phyloP scores from a whole-genome alignment of 2,797 vertebrate genomes.

The Cephalopachus bancanus region DNA sequence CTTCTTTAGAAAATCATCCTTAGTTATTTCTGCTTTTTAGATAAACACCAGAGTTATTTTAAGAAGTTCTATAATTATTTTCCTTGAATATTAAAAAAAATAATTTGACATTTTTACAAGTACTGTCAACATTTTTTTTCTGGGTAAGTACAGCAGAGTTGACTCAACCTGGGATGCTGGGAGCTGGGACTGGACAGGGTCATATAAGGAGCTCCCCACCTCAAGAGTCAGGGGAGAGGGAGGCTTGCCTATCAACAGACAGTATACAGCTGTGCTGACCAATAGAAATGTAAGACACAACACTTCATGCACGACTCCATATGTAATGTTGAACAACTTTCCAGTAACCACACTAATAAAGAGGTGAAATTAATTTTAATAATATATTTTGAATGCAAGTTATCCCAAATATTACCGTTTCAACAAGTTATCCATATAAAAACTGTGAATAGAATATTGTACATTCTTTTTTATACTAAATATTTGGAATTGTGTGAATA shows the following conservation, averaged over 20 bases:
- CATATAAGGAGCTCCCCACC: accelerated
- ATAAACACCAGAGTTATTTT: background rate
- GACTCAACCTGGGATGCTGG: background rate
- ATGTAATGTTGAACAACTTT: background rate
- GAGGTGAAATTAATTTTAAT: background rate
- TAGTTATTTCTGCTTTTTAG: background rate
- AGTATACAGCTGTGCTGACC: background rate
- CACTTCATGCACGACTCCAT: background rate
- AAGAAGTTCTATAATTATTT: background rate
- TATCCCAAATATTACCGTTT: background rate
- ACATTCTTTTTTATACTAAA: background rate
- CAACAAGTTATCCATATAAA: background rate
- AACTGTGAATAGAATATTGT: background rate
- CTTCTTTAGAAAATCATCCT: background rate
- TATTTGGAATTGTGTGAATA: background rate
- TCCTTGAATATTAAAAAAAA: background rate
- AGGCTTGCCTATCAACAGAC: background rate
- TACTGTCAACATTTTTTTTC: background rate
- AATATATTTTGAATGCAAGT: background rate
- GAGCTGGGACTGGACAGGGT: background rate
- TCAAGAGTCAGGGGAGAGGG: background rate
- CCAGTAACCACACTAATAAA: background rate
- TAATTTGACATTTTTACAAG: background rate
- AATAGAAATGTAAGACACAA: background rate
- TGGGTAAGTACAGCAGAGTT: background rate